Percentiles rank a stretch among this genome's conserved stretches.
These are phyloP conservation scores for Myxocyprinus asiaticus DNA, from an alignment of 2,113 vertebrate genomes.

Conservation along the genomic window DNA sequence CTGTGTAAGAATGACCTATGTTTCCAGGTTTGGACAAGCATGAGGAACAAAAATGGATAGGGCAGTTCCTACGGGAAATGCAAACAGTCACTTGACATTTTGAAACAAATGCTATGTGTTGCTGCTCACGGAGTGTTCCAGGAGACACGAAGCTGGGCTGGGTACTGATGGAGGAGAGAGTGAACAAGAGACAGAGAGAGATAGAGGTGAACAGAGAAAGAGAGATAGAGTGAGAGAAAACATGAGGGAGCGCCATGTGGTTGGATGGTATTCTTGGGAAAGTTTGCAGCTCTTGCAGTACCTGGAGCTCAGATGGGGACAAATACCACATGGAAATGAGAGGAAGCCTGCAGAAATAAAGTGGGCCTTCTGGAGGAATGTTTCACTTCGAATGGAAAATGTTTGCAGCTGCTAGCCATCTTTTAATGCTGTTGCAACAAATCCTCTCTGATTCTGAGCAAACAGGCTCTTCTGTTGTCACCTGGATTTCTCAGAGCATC, in stretches of 20 bases:
- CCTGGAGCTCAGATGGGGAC: constrained; percentile 78
- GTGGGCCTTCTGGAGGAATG: constrained; percentile 72
- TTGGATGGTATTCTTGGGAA: constrained; percentile 79
- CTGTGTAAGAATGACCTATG: neutral
- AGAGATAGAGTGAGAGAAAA: neutral
- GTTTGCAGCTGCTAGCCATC: constrained; percentile 70
- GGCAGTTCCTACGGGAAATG: constrained; percentile 22
- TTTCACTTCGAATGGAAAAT: constrained; percentile 78
- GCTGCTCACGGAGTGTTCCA: constrained; percentile 33
- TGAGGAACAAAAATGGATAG: constrained; percentile 9
- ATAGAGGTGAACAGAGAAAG: constrained; percentile 25
- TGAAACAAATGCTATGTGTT: constrained; percentile 54
- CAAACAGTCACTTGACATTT: constrained; percentile 53
- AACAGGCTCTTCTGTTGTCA: neutral
- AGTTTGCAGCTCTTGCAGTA: constrained; percentile 77
- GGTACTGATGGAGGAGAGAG: constrained; percentile 14
- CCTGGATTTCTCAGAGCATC: neutral
- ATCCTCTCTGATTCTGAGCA: constrained; percentile 47
- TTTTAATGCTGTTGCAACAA: constrained; percentile 54
- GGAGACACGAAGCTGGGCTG: constrained; percentile 13
- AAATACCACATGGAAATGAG: constrained; percentile 80
- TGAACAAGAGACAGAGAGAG: constrained; percentile 9
- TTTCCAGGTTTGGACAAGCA: constrained; percentile 27
- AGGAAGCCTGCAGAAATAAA: constrained; percentile 71
- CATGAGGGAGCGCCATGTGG: constrained; percentile 64